Evolutionary conservation across 2,113 vertebrate genomes (phyloP).

Genomic region (Protobothrops flavoviridis): DNA sequence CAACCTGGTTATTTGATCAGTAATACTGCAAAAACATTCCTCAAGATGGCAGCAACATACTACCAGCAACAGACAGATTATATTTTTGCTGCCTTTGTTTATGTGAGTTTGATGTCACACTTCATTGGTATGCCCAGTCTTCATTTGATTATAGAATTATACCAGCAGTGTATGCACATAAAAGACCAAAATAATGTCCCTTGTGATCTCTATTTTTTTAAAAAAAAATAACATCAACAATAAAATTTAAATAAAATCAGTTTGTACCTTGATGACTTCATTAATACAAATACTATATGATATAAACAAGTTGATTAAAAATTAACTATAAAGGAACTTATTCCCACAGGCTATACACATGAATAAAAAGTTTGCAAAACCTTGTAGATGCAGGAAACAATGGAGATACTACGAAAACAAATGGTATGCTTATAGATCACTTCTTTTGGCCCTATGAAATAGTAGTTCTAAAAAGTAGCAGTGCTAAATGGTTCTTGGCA

Average conservation of each 20-base stretch:
- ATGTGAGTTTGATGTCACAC: neutral
- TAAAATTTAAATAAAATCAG: slow-evolving; percentile 16
- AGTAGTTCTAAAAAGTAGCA: neutral
- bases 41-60: slow-evolving; percentile 30
- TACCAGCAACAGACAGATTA: neutral
- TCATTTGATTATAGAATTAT: slow-evolving; percentile 24
- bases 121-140: slow-evolving; percentile 25
- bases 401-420: neutral
- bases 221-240: neutral
- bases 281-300: slow-evolving; percentile 18
- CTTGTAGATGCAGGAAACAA: neutral
- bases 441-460: neutral
- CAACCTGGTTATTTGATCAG: neutral
- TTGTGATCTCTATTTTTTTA: neutral
- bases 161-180: slow-evolving; percentile 12
- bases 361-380: neutral
- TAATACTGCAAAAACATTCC: neutral
- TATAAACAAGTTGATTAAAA: slow-evolving; percentile 13
- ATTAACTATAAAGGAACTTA: neutral
- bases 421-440: neutral
- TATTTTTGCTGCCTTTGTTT: slow-evolving; percentile 3
- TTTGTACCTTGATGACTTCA: slow-evolving; percentile 22
- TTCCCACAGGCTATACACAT: neutral
- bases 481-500: neutral
- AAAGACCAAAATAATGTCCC: slow-evolving; percentile 11